A percentile compares a stretch with the other conserved stretches of the same genome.
These are phyloP conservation scores for Hyppa rectilinea DNA, from an alignment of 2,888 invertebrate genomes.

Conservation along the genomic window DNA sequence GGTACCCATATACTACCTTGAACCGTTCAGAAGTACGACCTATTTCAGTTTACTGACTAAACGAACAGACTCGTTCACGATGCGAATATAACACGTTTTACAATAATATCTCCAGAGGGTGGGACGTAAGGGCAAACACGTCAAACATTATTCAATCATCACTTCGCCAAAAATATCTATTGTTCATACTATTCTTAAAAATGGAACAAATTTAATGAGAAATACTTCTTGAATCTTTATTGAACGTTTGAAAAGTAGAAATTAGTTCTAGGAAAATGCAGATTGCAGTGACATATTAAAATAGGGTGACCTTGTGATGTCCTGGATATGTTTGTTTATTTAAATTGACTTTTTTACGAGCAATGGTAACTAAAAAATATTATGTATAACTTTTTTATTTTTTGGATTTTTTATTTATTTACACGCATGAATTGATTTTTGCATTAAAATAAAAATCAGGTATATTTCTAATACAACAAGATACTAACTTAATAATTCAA, in stretches of 20 bases:
- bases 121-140: slow-evolving; percentile 57
- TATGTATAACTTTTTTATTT: not conserved
- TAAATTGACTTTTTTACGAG: not conserved
- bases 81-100: slow-evolving; percentile 61
- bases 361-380: not conserved
- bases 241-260: slow-evolving; percentile 5
- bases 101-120: slow-evolving; percentile 52
- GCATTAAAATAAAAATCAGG: too few species aligned
- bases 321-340: slow-evolving; percentile 7
- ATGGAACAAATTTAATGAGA: slow-evolving; percentile 1
- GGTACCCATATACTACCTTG: slow-evolving; percentile 82
- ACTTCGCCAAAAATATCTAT: slow-evolving; percentile 29
- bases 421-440: not conserved
- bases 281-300: not conserved
- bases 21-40: slow-evolving; percentile 84
- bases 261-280: slow-evolving; percentile 15
- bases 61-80: slow-evolving; percentile 76
- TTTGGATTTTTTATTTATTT: not conserved
- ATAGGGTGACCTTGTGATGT: slow-evolving; percentile 50
- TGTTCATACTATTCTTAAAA: slow-evolving; percentile 5
- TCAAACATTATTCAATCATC: slow-evolving; percentile 55
- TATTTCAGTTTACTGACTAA: slow-evolving; percentile 84
- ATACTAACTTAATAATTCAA: not conserved
- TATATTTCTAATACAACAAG: not conserved
- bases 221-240: not conserved